Conservation (phyloP, 2,113 vertebrate genomes). For the Periophthalmodon schlosseri region DNA sequence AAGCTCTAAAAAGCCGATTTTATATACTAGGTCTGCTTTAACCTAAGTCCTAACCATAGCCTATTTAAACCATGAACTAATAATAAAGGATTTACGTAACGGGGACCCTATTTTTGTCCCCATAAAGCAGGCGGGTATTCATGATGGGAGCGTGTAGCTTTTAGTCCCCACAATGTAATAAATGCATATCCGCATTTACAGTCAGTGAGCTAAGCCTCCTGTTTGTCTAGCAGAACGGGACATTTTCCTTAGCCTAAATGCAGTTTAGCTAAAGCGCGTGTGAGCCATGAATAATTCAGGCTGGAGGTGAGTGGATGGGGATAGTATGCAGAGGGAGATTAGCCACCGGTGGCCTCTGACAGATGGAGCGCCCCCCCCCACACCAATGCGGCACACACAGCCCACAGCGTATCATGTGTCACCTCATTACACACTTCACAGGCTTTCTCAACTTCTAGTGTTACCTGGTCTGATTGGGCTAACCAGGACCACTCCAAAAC, state of each 20-base stretch:
- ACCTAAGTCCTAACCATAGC: too few species aligned
- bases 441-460: slow-evolving; percentile 61
- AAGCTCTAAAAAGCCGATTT: too few species aligned
- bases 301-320: slow-evolving; percentile 64
- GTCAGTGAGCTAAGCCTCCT: slow-evolving; percentile 34
- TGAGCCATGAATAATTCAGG: slow-evolving; percentile 74
- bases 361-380: slow-evolving; percentile 74
- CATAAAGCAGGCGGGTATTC: too few species aligned
- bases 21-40: too few species aligned
- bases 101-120: too few species aligned
- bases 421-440: slow-evolving; percentile 74
- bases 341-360: slow-evolving; percentile 72
- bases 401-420: slow-evolving; percentile 69
- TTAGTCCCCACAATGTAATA: too few species aligned
- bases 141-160: too few species aligned
- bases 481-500: slow-evolving; percentile 21
- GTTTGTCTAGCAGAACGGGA: slow-evolving; percentile 56
- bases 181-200: not conserved
- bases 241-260: slow-evolving; percentile 57
- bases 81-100: too few species aligned
- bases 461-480: slow-evolving; percentile 54
- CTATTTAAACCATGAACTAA: too few species aligned
- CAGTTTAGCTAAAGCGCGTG: slow-evolving; percentile 58
- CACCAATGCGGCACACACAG: slow-evolving; percentile 57
- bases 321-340: slow-evolving; percentile 64